Evolutionary conservation across 2,888 invertebrate genomes (phyloP), one percentile per base, ranked within the genome.

Genomic region (Aphidoletes aphidimyza): DNA sequence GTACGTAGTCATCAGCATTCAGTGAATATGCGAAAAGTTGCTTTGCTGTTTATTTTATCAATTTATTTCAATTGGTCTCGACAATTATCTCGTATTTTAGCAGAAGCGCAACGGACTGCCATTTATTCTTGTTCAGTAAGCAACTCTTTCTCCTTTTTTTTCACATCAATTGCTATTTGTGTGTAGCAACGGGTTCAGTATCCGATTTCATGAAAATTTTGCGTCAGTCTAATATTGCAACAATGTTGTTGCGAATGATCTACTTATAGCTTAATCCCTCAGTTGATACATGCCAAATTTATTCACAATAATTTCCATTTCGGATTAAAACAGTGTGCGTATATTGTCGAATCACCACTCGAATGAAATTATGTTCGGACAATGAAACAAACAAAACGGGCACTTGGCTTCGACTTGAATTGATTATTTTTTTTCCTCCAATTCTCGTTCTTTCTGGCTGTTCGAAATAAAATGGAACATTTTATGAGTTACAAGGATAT

Each of bases 231-330:
- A 30, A 69, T 69, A 69, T 69, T 34, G 69, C 69, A 69, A 69
- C 69, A 69, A 69, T 69, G 69, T 30, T 69, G 69, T 30, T 69
- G 14, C n/a, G 30, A 69, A 69, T 69, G 69, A 69, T 69, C 69
- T 69, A 69, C 69, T 69, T 69, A 69, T 69, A 69, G 69, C 69
- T 26, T 69, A 69, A 69, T 69, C 69, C 69, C n/a, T n/a, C 30
- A 34, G 69, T 69, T 69, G 69, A 69, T 30, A 30, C 69, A 69
- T 30, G 11, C 30, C 8, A 69, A 69, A 69, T 69, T 69, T 69
- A 69, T 69, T 69, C 69, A 69, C 69, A 69, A 69, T 69, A 69
- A 69, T 34, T 69, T 54, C 30, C 69, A 69, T 69, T 69, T 14
- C 69, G 69, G 69, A 69, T 69, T 69, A 69, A 69, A 69, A 69